A percentile compares a stretch with the other conserved stretches of the same genome.
These are phyloP conservation scores for Luperina testacea DNA, from an alignment of 2,888 invertebrate genomes.

Conservation along the genomic window DNA sequence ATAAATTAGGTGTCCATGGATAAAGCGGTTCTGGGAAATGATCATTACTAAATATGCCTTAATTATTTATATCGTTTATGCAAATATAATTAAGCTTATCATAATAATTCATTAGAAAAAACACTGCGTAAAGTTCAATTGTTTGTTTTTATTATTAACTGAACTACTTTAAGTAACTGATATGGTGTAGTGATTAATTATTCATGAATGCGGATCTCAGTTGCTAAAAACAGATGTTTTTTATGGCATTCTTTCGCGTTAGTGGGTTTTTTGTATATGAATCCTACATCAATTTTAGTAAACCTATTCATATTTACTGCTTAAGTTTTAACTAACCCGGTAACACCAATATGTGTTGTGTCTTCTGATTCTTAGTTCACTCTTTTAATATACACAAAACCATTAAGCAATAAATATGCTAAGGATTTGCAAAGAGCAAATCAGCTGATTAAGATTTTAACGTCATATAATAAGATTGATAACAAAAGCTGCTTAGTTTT, in stretches of 20 bases:
- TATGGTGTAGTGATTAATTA: conserved; percentile 2
- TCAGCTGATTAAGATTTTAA: conserved; percentile 35
- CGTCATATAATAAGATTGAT: conserved; percentile 11
- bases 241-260: conserved; percentile 21
- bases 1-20: conserved; percentile 16
- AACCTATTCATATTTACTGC: conserved; percentile 25
- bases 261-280: conserved; percentile 7
- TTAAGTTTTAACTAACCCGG: conserved; percentile 4
- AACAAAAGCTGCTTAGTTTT: conserved; percentile 9
- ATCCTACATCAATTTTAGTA: conserved; percentile 23
- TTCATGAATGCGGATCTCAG: conserved; percentile 43
- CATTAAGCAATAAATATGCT: neutral
- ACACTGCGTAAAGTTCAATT: conserved; percentile 22
- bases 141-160: conserved; percentile 29
- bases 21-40: conserved; percentile 18
- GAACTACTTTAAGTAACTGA: conserved; percentile 2
- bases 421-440: conserved; percentile 4
- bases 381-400: neutral
- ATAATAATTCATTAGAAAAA: conserved; percentile 12
- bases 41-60: neutral
- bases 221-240: conserved; percentile 32
- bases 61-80: conserved; percentile 7
- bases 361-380: neutral
- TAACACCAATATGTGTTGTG: neutral
- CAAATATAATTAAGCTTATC: conserved; percentile 6